Evolutionary conservation across 2,888 invertebrate genomes (phyloP), one percentile per base, ranked within the genome.

Genomic region (Aricia artaxerxes): DNA sequence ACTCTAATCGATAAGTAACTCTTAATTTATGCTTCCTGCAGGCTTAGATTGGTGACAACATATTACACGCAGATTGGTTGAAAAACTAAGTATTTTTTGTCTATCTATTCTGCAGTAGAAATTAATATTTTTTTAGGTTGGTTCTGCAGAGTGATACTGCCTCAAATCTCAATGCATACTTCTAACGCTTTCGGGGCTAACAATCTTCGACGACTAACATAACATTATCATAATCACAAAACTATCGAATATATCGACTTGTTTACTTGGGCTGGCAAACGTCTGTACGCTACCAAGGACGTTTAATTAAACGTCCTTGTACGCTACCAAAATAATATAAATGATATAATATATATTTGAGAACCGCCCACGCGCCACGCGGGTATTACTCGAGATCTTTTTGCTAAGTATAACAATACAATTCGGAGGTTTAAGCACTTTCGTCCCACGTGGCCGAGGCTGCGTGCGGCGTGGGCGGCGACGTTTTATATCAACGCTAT

Each of bases 401-500:
- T 57, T 57, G 31, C 16, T 57, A 44, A 1, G 2, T 1, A 2
- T 35, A 57, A 16, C 35, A 76, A 75, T 31, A 49, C 49, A 49
- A 76, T 76, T 75, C 31, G 16, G 31, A 16, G 76, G 76, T 35
- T 49, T 31, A 49, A 75, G 44, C 31, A 13, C 31, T 57, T 35
- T 76, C 57, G 31, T 53, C 76, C 76, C 76, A 76, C 76, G 75
- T 49, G 31, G 53, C 24, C 76, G 57, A 13, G 13, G 11, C 53
- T 53, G 53, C 38, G 44, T 73, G 73, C n/a, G 78, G 87, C 85
- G 91, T 91, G 86, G 92, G 91, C 87, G 89, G 87, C 83, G 86
- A 87, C 88, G 89, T 89, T 89, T 88, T 88, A 88, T 87, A 88
- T 86, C 88, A 88, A 90, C 86, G 84, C 89, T 92, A 92, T 92